Conservation (phyloP, 2,113 vertebrate species). For the Leptobrachium leishanense region DNA sequence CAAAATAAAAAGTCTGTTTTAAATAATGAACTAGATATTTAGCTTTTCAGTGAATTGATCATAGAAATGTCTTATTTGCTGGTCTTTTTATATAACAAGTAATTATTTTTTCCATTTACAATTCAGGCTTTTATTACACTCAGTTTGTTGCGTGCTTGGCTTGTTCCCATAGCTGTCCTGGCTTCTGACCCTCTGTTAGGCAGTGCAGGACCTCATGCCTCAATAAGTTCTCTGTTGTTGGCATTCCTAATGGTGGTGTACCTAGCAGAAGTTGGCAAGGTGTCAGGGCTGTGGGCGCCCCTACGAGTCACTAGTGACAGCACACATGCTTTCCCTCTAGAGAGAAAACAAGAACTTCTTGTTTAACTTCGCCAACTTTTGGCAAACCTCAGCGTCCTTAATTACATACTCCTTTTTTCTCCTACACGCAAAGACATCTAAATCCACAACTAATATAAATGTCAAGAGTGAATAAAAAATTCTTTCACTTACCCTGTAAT, state of each 20-base stretch:
- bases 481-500: slow-evolving; percentile 72
- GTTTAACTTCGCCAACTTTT: slow-evolving; percentile 73
- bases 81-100: slow-evolving; percentile 53
- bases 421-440: slow-evolving; percentile 60
- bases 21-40: too few relatives aligned
- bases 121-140: slow-evolving; percentile 61
- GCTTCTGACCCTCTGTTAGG: slow-evolving; percentile 59
- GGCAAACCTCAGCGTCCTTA: slow-evolving; percentile 68
- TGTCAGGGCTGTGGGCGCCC: slow-evolving; percentile 64
- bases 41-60: slow-evolving; percentile 28
- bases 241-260: slow-evolving; percentile 53
- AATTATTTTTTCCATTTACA: slow-evolving; percentile 54
- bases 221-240: slow-evolving; percentile 71
- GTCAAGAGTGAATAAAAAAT: slow-evolving; percentile 73
- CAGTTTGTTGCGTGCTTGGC: slow-evolving; percentile 57
- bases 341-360: slow-evolving; percentile 74
- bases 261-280: slow-evolving; percentile 60
- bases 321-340: slow-evolving; percentile 68
- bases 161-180: slow-evolving; percentile 71
- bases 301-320: slow-evolving; percentile 59
- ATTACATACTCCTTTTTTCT: slow-evolving; percentile 60
- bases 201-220: slow-evolving; percentile 56
- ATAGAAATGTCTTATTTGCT: slow-evolving; percentile 55
- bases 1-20: neutral
- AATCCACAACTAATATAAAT: slow-evolving; percentile 65